Evolutionary conservation across 2,113 vertebrate genomes (phyloP), one percentile per base, ranked within the genome.

Genomic region (Bujurquina vittata): DNA sequence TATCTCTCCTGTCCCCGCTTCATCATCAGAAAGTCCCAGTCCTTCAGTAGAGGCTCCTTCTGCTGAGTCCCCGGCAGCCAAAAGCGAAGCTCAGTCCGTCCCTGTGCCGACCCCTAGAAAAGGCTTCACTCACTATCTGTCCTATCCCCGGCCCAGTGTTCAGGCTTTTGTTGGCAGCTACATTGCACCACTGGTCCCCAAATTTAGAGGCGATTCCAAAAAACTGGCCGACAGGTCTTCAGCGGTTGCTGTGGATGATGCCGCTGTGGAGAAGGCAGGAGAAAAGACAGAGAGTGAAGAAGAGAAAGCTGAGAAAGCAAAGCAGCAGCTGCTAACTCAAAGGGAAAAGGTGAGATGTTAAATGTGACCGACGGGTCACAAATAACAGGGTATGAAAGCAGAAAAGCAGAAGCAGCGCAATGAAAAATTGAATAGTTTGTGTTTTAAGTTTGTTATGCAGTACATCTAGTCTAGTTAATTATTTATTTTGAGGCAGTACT

Each of bases 131-230:
- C 96, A 95, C 81, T 98, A 99, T 75, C 95, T 99, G 77, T 97
- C 97, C 0, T 96, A 97, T 81, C 97, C 97, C 14, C 96, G 95
- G 76, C 97, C 97, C 92, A 98, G 96, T 0, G 96, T 99, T 12
- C 98, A 98, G 69, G 97, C 97, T 18, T 98, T 99, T 85, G 97
- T 99, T 8, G 98, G 97, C 87, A 97, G 94, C 89, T 99, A 98
- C 89, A 96, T 99, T 22, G 94, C 96, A 4, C 97, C 97, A 7
- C 93, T 99, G 79, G 97, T 99, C 29, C 98, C 98, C 46, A 99
- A 96, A 85, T 96, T 98, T 84, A 91, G 96, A 63, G 91, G 92
- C 0, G 97, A 98, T 7, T 20, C 95, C 20, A 97, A 97, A 95
- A 93, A 60, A 63, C 59, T 62, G 1, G 1, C 91, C 4, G 93